Percentiles rank a stretch among this genome's conserved stretches.
Conservation (phyloP, 2,888 invertebrate species). For the Acanthosepion esculentum region DNA sequence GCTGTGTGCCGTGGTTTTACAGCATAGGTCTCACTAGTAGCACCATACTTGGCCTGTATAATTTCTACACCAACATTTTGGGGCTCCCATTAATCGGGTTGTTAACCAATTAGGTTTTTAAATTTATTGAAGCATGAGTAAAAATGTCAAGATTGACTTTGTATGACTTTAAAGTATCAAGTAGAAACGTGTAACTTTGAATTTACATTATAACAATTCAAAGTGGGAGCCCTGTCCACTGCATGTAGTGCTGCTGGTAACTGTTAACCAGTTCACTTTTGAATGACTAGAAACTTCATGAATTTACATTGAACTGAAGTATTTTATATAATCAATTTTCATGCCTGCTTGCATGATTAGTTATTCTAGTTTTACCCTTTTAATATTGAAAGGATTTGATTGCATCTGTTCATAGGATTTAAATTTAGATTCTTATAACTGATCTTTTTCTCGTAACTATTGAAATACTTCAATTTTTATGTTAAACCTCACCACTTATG, state of each 20-base stretch:
- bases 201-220: too few species aligned
- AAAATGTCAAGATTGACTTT: background rate
- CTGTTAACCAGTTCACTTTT: too few species aligned
- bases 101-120: background rate
- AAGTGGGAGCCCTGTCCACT: constrained; percentile 33
- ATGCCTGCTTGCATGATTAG: background rate
- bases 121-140: background rate
- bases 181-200: too few species aligned
- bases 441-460: too few species aligned
- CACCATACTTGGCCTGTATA: constrained; percentile 42
- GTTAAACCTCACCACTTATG: too few species aligned
- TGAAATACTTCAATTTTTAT: too few species aligned
- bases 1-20: constrained; percentile 47
- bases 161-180: too few species aligned
- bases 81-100: background rate
- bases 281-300: too few species aligned
- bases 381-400: too few species aligned
- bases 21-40: constrained; percentile 45
- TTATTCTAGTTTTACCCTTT: background rate
- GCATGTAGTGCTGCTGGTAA: background rate
- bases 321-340: background rate
- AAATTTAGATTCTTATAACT: too few species aligned
- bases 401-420: too few species aligned
- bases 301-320: too few species aligned
- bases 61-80: constrained; percentile 50